Evolutionary conservation across 2,113 vertebrate species (phyloP), one percentile per base, ranked within the genome.

Genomic region (Garra rufa): DNA sequence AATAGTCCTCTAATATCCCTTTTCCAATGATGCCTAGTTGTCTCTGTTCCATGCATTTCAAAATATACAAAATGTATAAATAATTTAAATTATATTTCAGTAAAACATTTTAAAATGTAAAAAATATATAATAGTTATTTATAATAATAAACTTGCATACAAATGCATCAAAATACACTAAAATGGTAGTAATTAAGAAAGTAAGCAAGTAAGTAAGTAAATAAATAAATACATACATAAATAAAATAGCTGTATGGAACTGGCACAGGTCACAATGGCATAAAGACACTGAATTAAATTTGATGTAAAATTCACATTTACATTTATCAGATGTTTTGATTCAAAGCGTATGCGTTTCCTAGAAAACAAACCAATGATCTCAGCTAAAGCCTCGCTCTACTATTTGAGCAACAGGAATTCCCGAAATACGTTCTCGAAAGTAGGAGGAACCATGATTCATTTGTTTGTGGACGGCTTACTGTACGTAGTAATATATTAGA

Each of bases 381-480:
- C 24, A 63, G 11, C 14, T 28, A 63, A 15, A 14, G 2, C 59
- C 61, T 65, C 30, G 11, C 28, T 8, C 28, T 30, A 65, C 14
- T 30, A 14, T 65, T 30, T 65, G 14, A 30, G 26, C 26, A 1
- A 28, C 59, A 28, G 26, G 13, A 28, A 15, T 28, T 65, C 26
- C 13, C 26, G 28, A 30, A 30, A 59, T 59, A 9, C n/a, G 57
- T 13, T 24, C 9, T 24, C 57, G n/a, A 63, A 30, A 7, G 61
- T 15, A 3, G 13, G 26, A 63, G 6, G n/a, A 44, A 24, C 6
- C 21, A 24, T 70, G 83, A 63, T 63, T 63, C 2, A 63, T 59
- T 65, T 70, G 46, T 70, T 67, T 83, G 74, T n/a, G 6, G 70
- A 26, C 65, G 41, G 44, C 30, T 15, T 73, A 44, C 19, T 55